Conservation (phyloP, 2,888 invertebrate species). For the Dusona sp. region DNA sequence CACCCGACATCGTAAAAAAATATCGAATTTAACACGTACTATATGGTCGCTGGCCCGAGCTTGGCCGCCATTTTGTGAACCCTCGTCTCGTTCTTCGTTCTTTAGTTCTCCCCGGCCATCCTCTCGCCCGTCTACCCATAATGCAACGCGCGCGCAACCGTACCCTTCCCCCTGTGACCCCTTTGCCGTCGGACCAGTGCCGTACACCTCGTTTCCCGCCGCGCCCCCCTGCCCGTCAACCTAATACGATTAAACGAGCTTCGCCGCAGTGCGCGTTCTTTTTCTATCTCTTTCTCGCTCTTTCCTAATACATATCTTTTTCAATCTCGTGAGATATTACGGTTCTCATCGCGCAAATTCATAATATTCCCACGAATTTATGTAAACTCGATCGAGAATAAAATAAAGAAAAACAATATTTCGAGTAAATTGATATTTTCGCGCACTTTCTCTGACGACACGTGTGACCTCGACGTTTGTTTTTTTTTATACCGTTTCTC, state of each 20-base stretch:
- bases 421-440: slow-evolving; percentile 15
- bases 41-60: slow-evolving; percentile 81
- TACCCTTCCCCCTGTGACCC: slow-evolving; percentile 19
- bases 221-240: neutral
- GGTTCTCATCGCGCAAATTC: slow-evolving; percentile 30
- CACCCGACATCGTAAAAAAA: slow-evolving; percentile 80
- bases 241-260: slow-evolving; percentile 63
- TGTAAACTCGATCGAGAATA: neutral
- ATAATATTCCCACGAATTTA: slow-evolving; percentile 13
- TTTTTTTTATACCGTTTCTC: neutral
- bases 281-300: neutral
- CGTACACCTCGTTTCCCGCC: slow-evolving; percentile 8
- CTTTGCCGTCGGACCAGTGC: neutral
- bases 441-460: slow-evolving; percentile 24
- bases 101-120: slow-evolving; percentile 74
- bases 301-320: slow-evolving; percentile 31
- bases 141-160: slow-evolving; percentile 78
- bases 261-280: slow-evolving; percentile 52
- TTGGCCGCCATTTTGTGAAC: slow-evolving; percentile 84
- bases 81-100: slow-evolving; percentile 74
- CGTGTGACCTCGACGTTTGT: slow-evolving; percentile 6
- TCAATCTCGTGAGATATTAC: slow-evolving; percentile 4
- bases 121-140: slow-evolving; percentile 73
- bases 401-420: neutral
- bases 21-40: slow-evolving; percentile 81